Base-by-base conservation (phyloP, 1,140 invertebrate species). In the Sycophila sp. region DNA sequence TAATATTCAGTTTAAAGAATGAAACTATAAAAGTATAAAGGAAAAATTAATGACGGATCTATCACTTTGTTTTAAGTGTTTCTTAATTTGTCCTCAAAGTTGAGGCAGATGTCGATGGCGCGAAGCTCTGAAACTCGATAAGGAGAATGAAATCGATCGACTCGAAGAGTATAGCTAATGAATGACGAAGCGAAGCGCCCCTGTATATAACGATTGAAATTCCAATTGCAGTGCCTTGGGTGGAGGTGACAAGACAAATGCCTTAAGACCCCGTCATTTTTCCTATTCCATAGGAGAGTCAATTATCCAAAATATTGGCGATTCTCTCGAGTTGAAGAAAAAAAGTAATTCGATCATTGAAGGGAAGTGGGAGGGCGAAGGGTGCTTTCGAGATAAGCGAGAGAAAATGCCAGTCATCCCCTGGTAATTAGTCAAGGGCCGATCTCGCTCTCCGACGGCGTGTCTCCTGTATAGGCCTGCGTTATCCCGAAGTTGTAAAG, bases 281-380 rank as follows among this genome's bases (percentile, higher is more conserved):
- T 62, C 30, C 13, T 0, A 4, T 0, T 17, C n/a, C n/a, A 7
- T 30, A 72, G 47, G 70, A 72, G 74, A 75, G 75, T 84, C 82
- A 86, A 86, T 86, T 85, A 85, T 79, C 80, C 82, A 83, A 85
- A 85, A 86, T 84, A 84, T 84, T 83, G 80, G 77, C 74, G 68
- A 34, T 60, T 42, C 65, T 26, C 2, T 19, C 8, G 60, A 22
- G 17, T 59, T 55, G 58, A 45, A 45, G 58, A 75, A 77, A 82
- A 84, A 83, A 83, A 85, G 82, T 83, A 83, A 86, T 85, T 84
- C 77, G 81, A 85, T 84, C 83, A 47, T 79, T 77, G 19, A 13
- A 19, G 51, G 32, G 15, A 4, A 22, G 19, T 2, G 47, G 26
- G 22, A 15, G 74, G 77, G n/a, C 26, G 34, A 6, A 13, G 13